Evolutionary conservation across 2,888 invertebrate species (phyloP).

Genomic region (Petrophora chlorosata): DNA sequence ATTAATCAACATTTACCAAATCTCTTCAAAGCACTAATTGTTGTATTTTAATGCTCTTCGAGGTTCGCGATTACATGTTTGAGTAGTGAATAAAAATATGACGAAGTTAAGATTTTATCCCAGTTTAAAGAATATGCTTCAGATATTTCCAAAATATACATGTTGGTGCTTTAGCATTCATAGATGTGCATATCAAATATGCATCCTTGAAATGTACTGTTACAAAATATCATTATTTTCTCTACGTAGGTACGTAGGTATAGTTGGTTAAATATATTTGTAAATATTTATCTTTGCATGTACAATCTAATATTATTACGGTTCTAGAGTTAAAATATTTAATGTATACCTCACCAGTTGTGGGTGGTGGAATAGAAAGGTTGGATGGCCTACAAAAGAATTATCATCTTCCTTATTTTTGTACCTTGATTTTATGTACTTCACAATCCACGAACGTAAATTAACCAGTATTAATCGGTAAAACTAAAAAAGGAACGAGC

Average conservation of each 20-base stretch:
- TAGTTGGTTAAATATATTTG: constrained; percentile 54
- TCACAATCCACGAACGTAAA: constrained; percentile 47
- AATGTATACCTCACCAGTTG: constrained; percentile 44
- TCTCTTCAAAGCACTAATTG: constrained; percentile 58
- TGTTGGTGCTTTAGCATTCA: constrained; percentile 69
- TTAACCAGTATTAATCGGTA: constrained; percentile 60
- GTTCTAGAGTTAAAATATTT: constrained; percentile 36
- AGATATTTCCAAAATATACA: constrained; percentile 54
- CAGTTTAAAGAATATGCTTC: constrained; percentile 45
- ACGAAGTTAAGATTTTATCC: constrained; percentile 26
- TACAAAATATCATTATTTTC: constrained; percentile 58
- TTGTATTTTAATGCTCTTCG: constrained; percentile 34
- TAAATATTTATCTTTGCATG: constrained; percentile 65
- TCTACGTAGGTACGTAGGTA: constrained; percentile 45
- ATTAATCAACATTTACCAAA: constrained; percentile 71
- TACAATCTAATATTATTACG: constrained; percentile 56
- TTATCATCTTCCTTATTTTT: constrained; percentile 49
- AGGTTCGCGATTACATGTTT: constrained; percentile 18
- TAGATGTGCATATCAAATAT: constrained; percentile 65
- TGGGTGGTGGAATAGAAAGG: constrained; percentile 42
- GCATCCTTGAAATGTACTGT: constrained; percentile 57
- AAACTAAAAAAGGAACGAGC: constrained; percentile 28
- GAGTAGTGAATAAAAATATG: not conserved
- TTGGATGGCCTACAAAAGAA: constrained; percentile 54
- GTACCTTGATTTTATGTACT: constrained; percentile 47